Evolutionary conservation across 1,140 invertebrate genomes (phyloP).

Genomic region (Plectrocnemia conspersa): DNA sequence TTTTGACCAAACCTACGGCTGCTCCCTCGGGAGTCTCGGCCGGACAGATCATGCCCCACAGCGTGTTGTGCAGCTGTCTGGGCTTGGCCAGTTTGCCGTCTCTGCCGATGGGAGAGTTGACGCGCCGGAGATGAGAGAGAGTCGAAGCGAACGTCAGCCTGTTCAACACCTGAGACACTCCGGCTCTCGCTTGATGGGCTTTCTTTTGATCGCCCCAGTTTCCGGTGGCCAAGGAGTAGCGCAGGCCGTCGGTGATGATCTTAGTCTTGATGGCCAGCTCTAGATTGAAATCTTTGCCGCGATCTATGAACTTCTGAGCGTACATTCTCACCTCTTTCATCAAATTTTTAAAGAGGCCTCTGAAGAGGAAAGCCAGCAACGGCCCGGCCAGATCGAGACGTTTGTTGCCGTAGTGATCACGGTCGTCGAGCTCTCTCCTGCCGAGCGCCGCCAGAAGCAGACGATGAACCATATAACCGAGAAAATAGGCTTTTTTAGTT

Average conservation of each 20-base stretch:
- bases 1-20: slow-evolving; percentile 91
- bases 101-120: slow-evolving; percentile 97
- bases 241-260: slow-evolving; percentile 96
- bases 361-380: slow-evolving; percentile 90
- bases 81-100: slow-evolving; percentile 98
- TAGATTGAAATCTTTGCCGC: slow-evolving; percentile 96
- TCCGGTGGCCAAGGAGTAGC: slow-evolving; percentile 96
- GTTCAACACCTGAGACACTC: slow-evolving; percentile 89
- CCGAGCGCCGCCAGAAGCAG: slow-evolving; percentile 91
- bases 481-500: slow-evolving; percentile 97
- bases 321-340: slow-evolving; percentile 96
- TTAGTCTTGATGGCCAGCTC: slow-evolving; percentile 96
- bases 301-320: slow-evolving; percentile 98
- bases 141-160: slow-evolving; percentile 97
- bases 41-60: slow-evolving; percentile 99
- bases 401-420: slow-evolving; percentile 99
- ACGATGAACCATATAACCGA: slow-evolving; percentile 98
- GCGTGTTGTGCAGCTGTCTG: slow-evolving; percentile 94
- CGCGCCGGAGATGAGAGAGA: slow-evolving; percentile 91
- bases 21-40: slow-evolving; percentile 98
- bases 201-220: slow-evolving; percentile 99
- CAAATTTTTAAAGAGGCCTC: slow-evolving; percentile 89
- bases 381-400: slow-evolving; percentile 95
- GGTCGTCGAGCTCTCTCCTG: slow-evolving; percentile 91
- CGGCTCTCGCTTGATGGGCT: slow-evolving; percentile 93